phyloP scores from a whole-genome alignment of 2,888 invertebrate species.

The Peribatodes rhomboidaria region DNA sequence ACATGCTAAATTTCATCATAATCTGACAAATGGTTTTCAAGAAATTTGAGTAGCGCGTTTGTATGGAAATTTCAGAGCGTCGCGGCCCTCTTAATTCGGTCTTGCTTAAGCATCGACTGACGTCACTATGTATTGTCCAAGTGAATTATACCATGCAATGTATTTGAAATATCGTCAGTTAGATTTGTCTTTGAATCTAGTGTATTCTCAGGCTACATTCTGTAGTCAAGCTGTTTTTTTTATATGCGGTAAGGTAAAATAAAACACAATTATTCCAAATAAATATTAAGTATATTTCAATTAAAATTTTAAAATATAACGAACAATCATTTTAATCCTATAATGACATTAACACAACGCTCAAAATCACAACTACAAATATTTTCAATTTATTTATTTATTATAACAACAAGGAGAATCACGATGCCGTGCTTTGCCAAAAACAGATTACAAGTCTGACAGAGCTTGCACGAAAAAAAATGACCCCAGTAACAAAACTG shows the following conservation, averaged over 20 bases:
- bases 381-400: conserved; percentile 60
- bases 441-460: background rate
- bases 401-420: conserved; percentile 57
- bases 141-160: too few relatives aligned
- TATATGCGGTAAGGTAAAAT: conserved; percentile 35
- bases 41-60: too few relatives aligned
- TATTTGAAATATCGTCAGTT: too few relatives aligned
- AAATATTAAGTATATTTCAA: conserved; percentile 72
- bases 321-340: conserved; percentile 69
- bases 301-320: conserved; percentile 83
- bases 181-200: too few relatives aligned
- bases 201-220: too few relatives aligned
- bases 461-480: background rate
- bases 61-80: too few relatives aligned
- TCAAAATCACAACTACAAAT: conserved; percentile 79
- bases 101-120: too few relatives aligned
- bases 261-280: conserved; percentile 56
- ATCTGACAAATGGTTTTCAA: too few relatives aligned
- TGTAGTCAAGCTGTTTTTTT: too few relatives aligned
- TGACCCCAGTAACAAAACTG: background rate
- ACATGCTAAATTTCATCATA: too few relatives aligned
- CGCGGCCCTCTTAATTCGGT: too few relatives aligned
- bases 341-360: conserved; percentile 80
- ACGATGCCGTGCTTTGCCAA: conserved; percentile 56
- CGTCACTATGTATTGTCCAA: too few relatives aligned